Evolutionary conservation across 2,888 invertebrate species (phyloP).

Genomic region (Mythimna albipuncta): DNA sequence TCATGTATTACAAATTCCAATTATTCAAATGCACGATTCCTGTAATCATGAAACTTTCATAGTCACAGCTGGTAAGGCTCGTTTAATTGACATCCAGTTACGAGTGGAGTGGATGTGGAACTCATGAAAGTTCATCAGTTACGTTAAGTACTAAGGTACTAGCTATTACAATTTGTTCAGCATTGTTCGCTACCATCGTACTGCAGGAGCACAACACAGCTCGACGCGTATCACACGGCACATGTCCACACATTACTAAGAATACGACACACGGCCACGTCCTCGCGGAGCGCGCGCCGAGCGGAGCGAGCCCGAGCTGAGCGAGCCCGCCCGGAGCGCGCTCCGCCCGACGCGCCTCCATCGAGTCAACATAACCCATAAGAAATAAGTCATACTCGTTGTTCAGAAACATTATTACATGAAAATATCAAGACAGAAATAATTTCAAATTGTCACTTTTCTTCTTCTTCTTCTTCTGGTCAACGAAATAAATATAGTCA

Average conservation of each 20-base stretch:
- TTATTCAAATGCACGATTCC: slow-evolving; percentile 78
- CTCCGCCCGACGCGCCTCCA: slow-evolving; percentile 66
- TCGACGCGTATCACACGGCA: slow-evolving; percentile 74
- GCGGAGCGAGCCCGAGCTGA: slow-evolving; percentile 4
- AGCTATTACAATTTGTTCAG: slow-evolving; percentile 68
- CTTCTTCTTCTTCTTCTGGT: slow-evolving; percentile 74
- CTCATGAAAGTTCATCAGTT: slow-evolving; percentile 80
- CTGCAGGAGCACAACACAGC: slow-evolving; percentile 64
- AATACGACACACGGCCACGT: slow-evolving; percentile 67
- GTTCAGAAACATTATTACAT: slow-evolving; percentile 79
- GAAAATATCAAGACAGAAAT: slow-evolving; percentile 90
- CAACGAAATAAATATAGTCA: slow-evolving; percentile 89
- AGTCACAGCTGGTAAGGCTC: slow-evolving; percentile 84
- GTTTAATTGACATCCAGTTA: slow-evolving; percentile 87
- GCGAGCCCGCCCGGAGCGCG: slow-evolving; percentile 62
- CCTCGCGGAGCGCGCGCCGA: slow-evolving; percentile 65
- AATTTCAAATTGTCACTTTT: slow-evolving; percentile 88
- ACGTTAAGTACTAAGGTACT: slow-evolving; percentile 81
- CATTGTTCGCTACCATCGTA: slow-evolving; percentile 59
- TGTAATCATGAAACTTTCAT: slow-evolving; percentile 78
- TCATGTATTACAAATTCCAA: slow-evolving; percentile 80
- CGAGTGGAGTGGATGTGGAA: slow-evolving; percentile 74
- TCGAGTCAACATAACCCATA: slow-evolving; percentile 77
- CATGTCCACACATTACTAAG: slow-evolving; percentile 81
- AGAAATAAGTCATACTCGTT: slow-evolving; percentile 81